phyloP scores from a whole-genome alignment of 2,797 vertebrate genomes.

The Tamandua tetradactyla region DNA sequence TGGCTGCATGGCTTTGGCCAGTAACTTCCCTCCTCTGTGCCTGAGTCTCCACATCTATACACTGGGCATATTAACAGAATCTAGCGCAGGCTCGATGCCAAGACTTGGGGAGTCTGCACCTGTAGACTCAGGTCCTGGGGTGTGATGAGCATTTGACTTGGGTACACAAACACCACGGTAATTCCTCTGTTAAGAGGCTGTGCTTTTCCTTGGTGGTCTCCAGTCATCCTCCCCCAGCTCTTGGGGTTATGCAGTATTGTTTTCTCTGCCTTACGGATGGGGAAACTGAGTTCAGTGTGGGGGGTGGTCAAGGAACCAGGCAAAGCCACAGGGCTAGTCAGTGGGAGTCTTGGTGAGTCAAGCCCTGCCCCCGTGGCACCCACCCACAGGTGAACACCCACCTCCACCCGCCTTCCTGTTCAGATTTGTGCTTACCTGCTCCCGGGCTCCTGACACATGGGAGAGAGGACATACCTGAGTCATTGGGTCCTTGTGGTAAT shows the following conservation, averaged over 20 bases:
- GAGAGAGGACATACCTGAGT: not conserved
- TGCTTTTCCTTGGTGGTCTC: rapidly evolving
- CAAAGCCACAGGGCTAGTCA: not conserved
- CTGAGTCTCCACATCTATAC: not conserved
- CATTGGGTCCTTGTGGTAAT: not conserved
- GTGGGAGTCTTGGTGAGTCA: not conserved
- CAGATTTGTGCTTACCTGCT: not conserved
- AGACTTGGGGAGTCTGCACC: rapidly evolving
- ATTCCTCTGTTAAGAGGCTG: not conserved
- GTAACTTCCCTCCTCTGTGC: not conserved
- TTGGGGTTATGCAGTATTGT: too few species aligned
- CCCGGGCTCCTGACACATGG: not conserved
- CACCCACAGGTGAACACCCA: not conserved
- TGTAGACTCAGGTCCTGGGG: not conserved
- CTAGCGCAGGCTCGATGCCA: not conserved
- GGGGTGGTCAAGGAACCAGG: not conserved
- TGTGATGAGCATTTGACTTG: not conserved
- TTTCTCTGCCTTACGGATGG: not conserved
- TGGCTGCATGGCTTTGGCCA: not conserved
- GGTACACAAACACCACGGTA: rapidly evolving
- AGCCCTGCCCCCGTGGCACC: rapidly evolving
- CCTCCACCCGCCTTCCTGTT: not conserved
- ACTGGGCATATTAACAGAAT: rapidly evolving
- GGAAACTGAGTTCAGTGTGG: not conserved
- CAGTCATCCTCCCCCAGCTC: not conserved